Evolutionary conservation across 2,888 invertebrate species (phyloP).

Genomic region (Pilophorus perplexus): DNA sequence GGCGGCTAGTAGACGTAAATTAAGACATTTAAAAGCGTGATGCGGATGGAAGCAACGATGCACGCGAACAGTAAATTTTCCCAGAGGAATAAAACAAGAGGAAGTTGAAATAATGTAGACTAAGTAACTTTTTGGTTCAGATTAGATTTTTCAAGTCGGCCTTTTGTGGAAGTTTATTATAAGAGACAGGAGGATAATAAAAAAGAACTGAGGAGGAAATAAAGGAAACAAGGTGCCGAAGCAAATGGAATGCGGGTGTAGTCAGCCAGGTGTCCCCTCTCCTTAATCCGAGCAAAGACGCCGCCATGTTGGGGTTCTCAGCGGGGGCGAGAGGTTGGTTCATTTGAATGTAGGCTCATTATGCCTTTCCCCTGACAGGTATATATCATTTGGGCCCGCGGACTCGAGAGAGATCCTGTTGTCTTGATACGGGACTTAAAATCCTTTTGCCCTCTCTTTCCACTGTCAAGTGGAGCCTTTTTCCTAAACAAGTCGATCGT

Average conservation of each 20-base stretch:
- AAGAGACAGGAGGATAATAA: no score
- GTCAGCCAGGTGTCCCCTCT: constrained; percentile 30
- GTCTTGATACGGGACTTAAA: constrained; percentile 35
- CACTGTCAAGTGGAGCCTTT: neutral
- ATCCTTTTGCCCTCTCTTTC: constrained; percentile 3
- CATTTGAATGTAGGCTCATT: constrained; percentile 41
- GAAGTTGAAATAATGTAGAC: no score
- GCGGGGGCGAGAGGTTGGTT: constrained; percentile 34
- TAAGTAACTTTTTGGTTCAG: no score
- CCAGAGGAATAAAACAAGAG: neutral
- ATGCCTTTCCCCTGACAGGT: constrained; percentile 35
- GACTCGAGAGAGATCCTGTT: constrained; percentile 22
- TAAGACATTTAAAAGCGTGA: constrained; percentile 16
- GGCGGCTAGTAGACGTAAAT: constrained; percentile 14
- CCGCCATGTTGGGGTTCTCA: constrained; percentile 39
- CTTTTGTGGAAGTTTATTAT: no score
- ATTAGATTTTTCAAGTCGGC: no score
- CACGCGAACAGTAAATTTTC: constrained; percentile 7
- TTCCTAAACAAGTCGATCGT: neutral
- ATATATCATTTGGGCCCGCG: constrained; percentile 28
- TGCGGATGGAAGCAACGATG: neutral
- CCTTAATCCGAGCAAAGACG: constrained; percentile 38
- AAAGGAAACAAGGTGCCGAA: constrained; percentile 26
- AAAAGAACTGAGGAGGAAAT: neutral
- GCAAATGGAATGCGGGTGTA: constrained; percentile 34